A percentile compares a stretch with the other conserved stretches of the same genome.
phyloP scores from a whole-genome alignment of 2,113 vertebrate species.

The Tonatia bakeri region DNA sequence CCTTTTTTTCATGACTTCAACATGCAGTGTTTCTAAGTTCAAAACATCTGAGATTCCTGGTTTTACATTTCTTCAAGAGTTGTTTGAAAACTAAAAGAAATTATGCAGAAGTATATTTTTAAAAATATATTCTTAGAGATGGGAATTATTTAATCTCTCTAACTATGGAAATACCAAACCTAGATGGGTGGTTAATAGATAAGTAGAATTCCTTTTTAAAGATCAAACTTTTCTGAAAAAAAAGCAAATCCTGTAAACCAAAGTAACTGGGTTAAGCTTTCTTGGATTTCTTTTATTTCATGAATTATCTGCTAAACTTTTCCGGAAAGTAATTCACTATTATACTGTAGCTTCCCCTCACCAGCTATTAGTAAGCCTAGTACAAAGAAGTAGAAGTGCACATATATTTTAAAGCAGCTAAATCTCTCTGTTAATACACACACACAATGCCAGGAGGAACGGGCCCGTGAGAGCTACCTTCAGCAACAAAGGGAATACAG shows the following conservation, averaged over 20 bases:
- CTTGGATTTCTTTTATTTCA: slow-evolving; percentile 36
- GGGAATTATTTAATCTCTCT: neutral
- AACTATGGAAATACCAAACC: slow-evolving; percentile 6
- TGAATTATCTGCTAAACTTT: slow-evolving; percentile 65
- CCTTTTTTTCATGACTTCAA: neutral
- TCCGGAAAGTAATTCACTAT: slow-evolving; percentile 60
- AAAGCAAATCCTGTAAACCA: neutral
- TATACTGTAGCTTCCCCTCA: slow-evolving; percentile 50
- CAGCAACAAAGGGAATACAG: slow-evolving; percentile 73
- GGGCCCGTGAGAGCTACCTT: slow-evolving; percentile 68
- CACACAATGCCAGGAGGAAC: slow-evolving; percentile 54
- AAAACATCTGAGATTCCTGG: neutral
- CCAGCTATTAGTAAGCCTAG: slow-evolving; percentile 38
- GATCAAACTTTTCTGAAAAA: neutral
- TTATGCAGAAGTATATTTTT: neutral
- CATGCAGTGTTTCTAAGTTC: neutral
- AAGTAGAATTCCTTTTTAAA: neutral
- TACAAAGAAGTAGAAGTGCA: slow-evolving; percentile 63
- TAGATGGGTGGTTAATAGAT: neutral
- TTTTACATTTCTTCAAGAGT: neutral
- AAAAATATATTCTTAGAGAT: neutral
- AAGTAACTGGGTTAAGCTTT: neutral
- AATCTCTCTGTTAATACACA: slow-evolving; percentile 43
- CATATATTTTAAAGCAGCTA: slow-evolving; percentile 64
- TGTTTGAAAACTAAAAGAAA: neutral